phyloP scores from a whole-genome alignment of 2,113 vertebrate genomes.

The Charadrius vociferus region DNA sequence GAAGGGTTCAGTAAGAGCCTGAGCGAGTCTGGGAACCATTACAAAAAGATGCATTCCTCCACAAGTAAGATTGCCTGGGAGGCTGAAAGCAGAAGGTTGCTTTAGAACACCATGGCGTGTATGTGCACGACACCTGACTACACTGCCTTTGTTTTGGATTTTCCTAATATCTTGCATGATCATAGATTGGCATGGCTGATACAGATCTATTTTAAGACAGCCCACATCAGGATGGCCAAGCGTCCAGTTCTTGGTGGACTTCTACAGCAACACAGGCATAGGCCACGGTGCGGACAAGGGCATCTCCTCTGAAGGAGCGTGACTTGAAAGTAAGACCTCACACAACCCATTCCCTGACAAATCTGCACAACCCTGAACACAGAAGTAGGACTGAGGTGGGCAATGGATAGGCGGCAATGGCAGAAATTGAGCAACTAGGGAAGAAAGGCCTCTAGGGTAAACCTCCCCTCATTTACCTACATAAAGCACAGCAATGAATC shows the following conservation, averaged over 20 bases:
- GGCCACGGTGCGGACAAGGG: neutral
- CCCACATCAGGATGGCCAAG: neutral
- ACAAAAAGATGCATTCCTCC: neutral
- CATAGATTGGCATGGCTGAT: neutral
- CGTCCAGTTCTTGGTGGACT: neutral
- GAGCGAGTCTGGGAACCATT: neutral
- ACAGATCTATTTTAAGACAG: neutral
- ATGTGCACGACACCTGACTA: neutral
- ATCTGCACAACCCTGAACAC: neutral
- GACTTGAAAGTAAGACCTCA: neutral
- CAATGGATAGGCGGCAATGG: neutral
- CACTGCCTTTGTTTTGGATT: neutral
- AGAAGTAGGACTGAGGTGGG: neutral
- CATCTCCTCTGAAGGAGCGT: neutral
- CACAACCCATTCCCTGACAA: neutral
- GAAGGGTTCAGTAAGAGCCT: neutral
- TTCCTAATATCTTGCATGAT: neutral
- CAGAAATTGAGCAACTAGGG: neutral
- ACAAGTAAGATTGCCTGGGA: neutral
- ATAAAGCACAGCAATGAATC: neutral
- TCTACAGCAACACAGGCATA: neutral
- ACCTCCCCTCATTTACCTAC: too few relatives aligned
- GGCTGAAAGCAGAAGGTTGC: neutral
- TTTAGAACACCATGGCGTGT: fast-evolving
- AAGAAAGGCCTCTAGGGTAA: neutral